Evolutionary conservation across 2,113 vertebrate genomes (phyloP).

Genomic region (Xiphophorus hellerii): DNA sequence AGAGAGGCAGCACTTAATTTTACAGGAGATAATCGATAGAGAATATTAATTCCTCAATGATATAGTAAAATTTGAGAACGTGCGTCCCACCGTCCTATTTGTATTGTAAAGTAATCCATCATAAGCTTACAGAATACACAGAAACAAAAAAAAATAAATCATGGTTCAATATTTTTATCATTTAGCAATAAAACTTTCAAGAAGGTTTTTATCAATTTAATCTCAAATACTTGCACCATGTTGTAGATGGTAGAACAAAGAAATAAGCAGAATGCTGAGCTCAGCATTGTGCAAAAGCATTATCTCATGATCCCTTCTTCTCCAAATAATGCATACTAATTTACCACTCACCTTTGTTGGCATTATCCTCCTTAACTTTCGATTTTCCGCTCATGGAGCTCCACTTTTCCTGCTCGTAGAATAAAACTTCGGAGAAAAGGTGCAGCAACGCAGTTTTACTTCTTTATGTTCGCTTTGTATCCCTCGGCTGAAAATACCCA

Average conservation of each 20-base stretch:
- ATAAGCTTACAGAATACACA: neutral
- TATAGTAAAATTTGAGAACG: neutral
- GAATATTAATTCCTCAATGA: neutral
- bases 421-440: constrained; percentile 54
- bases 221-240: neutral
- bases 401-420: constrained; percentile 8
- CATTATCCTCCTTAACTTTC: constrained; percentile 69
- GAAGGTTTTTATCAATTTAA: neutral
- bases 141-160: neutral
- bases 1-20: neutral
- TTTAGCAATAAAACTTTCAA: neutral
- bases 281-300: constrained; percentile 19
- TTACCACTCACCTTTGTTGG: constrained; percentile 66
- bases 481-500: neutral
- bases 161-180: neutral
- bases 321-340: neutral
- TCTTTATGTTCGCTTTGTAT: constrained; percentile 22
- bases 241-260: neutral
- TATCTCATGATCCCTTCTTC: no score
- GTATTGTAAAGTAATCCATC: neutral
- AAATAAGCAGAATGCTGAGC: constrained; percentile 9
- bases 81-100: no score
- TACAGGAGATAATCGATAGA: neutral
- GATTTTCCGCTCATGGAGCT: constrained; percentile 69
- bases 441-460: constrained; percentile 13